Conservation (phyloP, 2,888 invertebrate genomes). For the Ornithoptera priamus region DNA sequence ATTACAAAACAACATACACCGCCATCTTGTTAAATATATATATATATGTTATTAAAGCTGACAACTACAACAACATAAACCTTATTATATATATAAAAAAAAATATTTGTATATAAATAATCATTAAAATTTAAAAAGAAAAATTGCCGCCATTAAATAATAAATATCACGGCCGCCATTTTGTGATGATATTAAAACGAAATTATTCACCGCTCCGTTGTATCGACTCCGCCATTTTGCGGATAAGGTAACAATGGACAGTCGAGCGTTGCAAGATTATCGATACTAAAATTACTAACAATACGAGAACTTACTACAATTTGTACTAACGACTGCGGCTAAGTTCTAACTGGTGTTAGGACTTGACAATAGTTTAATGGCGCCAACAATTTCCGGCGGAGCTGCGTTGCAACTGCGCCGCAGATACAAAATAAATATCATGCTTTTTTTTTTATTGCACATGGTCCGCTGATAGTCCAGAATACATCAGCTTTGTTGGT, state of each 20-base stretch:
- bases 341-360: constrained; percentile 3
- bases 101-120: neutral
- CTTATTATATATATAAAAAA: too few species aligned
- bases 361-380: constrained; percentile 23
- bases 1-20: too few species aligned
- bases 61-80: too few species aligned
- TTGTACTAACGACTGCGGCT: constrained; percentile 16
- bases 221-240: too few species aligned
- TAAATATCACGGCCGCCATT: neutral
- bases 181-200: neutral
- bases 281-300: constrained; percentile 21
- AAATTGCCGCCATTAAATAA: too few species aligned
- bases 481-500: too few species aligned
- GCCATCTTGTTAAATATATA: too few species aligned
- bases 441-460: constrained; percentile 2
- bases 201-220: too few species aligned
- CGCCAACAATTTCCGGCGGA: constrained; percentile 11
- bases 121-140: too few species aligned
- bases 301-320: constrained; percentile 18
- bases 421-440: constrained; percentile 2
- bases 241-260: constrained; percentile 2
- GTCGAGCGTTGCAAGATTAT: constrained; percentile 12
- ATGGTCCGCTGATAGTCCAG: too few species aligned
- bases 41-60: too few species aligned
- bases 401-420: neutral